A percentile compares a stretch with the other conserved stretches of the same genome.
These are phyloP conservation scores for Atethmia centrago DNA, from an alignment of 2,888 invertebrate genomes.

Conservation along the genomic window DNA sequence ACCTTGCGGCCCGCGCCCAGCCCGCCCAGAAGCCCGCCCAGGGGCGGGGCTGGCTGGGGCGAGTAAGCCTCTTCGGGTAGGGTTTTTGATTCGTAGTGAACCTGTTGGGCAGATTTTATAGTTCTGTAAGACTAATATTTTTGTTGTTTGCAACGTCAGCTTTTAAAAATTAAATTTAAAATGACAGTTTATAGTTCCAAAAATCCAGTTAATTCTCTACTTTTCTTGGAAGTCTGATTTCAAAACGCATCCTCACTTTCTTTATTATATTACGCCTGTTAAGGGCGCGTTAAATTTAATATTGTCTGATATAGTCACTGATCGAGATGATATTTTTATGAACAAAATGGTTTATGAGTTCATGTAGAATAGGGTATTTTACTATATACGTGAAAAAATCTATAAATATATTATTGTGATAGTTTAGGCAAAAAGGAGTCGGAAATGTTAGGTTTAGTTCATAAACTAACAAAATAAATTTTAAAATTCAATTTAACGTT, in stretches of 20 bases:
- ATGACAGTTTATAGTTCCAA: too few relatives aligned
- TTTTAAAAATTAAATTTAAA: too few relatives aligned
- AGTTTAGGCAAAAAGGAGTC: too few relatives aligned
- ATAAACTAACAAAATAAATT: too few relatives aligned
- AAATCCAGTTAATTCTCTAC: not conserved
- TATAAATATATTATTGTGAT: too few relatives aligned
- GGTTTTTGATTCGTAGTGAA: slow-evolving; percentile 95
- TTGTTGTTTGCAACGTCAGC: not conserved
- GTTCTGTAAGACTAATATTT: not conserved
- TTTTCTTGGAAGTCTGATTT: not conserved
- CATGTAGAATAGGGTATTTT: too few relatives aligned
- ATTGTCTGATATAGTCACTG: too few relatives aligned
- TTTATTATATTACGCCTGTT: not conserved
- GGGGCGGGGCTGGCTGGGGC: slow-evolving; percentile 73
- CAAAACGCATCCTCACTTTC: not conserved
- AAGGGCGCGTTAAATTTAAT: too few relatives aligned
- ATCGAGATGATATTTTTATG: not conserved
- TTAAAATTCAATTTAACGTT: too few relatives aligned
- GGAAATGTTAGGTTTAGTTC: too few relatives aligned
- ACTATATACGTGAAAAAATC: too few relatives aligned
- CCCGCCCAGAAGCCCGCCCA: slow-evolving; percentile 48
- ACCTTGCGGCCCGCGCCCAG: slow-evolving; percentile 85
- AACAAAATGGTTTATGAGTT: not conserved
- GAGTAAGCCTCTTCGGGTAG: slow-evolving; percentile 91
- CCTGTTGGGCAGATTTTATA: slow-evolving; percentile 80